Evolutionary conservation across 1,140 invertebrate genomes (phyloP).

Genomic region (Hylaeus anthracinus): DNA sequence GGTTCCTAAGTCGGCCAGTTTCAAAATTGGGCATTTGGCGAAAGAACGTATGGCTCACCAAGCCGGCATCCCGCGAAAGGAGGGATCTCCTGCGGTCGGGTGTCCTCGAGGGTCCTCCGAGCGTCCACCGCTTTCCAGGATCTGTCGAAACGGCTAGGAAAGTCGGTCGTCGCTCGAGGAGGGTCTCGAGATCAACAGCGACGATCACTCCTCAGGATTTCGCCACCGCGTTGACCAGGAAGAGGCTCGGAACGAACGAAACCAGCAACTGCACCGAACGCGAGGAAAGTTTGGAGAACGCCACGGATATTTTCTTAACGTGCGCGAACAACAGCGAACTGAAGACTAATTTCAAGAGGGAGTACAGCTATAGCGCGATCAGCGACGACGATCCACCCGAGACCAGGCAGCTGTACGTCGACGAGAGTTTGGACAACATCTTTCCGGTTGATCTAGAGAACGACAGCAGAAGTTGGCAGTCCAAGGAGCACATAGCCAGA

Average conservation of each 20-base stretch:
- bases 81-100: constrained; percentile 33
- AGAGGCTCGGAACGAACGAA: neutral
- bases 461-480: constrained; percentile 69
- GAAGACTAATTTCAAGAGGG: constrained; percentile 44
- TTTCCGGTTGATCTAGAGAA: constrained; percentile 47
- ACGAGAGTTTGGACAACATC: constrained; percentile 40
- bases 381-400: constrained; percentile 49
- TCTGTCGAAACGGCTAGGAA: constrained; percentile 16
- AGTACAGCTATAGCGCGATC: constrained; percentile 23
- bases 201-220: constrained; percentile 64
- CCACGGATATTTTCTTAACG: neutral
- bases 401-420: constrained; percentile 47
- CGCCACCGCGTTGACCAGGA: constrained; percentile 44
- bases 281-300: neutral
- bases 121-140: constrained; percentile 4
- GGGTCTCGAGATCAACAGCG: constrained; percentile 34
- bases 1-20: constrained; percentile 22
- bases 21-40: constrained; percentile 69
- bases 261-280: constrained; percentile 15
- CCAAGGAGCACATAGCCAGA: constrained; percentile 83
- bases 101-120: neutral
- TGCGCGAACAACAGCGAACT: constrained; percentile 1
- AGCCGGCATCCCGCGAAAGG: constrained; percentile 51
- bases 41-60: constrained; percentile 73
- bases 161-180: neutral